Conservation (phyloP, 2,113 vertebrate species). For the Struthio camelus region DNA sequence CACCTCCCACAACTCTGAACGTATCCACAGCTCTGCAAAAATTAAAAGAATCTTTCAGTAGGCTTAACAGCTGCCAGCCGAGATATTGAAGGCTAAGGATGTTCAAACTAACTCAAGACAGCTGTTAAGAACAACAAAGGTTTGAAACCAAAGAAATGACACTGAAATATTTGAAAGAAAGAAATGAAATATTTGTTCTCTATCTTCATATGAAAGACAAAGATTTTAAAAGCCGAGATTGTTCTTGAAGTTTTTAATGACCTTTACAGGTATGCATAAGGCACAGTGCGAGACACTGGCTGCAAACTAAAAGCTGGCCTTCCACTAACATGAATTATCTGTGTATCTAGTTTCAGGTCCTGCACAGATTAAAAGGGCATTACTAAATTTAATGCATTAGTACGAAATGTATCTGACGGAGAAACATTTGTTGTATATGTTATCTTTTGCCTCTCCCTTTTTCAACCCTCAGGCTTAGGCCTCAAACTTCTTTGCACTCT, state of each 20-base stretch:
- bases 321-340: not conserved
- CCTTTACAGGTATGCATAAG: fast-evolving
- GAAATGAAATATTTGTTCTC: not conserved
- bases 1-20: not conserved
- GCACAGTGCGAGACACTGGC: not conserved
- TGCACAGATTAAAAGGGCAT: not conserved
- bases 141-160: not conserved
- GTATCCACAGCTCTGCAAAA: not conserved
- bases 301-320: not conserved
- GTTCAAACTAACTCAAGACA: not conserved
- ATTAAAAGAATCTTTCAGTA: not conserved
- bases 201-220: not conserved
- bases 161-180: no score
- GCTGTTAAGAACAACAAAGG: not conserved
- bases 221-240: not conserved
- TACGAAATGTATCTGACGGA: not conserved
- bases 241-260: not conserved
- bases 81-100: not conserved
- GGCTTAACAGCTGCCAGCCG: not conserved
- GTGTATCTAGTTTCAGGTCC: not conserved
- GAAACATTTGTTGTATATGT: not conserved
- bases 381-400: not conserved
- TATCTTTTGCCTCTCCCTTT: not conserved
- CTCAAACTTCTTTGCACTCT: fast-evolving
- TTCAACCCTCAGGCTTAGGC: not conserved